phyloP scores from a whole-genome alignment of 2,113 vertebrate species.

The Grammomys dolichurus region DNA sequence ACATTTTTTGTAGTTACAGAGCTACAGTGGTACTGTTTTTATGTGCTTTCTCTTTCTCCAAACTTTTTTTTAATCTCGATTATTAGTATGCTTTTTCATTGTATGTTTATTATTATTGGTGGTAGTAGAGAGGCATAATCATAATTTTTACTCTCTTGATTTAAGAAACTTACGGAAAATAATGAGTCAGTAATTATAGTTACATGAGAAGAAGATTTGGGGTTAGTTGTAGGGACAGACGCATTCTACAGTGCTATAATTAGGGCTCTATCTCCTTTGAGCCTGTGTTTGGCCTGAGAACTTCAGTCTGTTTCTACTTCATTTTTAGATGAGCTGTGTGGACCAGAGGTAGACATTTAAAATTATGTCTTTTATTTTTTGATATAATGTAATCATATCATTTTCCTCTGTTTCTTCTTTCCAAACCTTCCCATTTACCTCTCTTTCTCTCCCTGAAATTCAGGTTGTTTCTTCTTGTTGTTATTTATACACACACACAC shows the following conservation, averaged over 20 bases:
- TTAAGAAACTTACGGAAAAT: not conserved
- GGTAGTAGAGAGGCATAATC: not conserved
- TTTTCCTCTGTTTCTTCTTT: no score
- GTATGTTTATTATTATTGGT: not conserved
- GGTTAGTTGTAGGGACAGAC: not conserved
- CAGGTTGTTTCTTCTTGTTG: not conserved
- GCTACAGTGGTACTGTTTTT: not conserved
- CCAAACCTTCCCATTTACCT: not conserved
- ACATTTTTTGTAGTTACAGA: not conserved
- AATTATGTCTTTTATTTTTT: not conserved
- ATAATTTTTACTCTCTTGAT: not conserved
- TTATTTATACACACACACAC: not conserved
- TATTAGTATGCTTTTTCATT: not conserved
- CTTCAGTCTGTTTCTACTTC: not conserved
- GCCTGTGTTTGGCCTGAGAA: not conserved
- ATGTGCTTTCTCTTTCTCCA: not conserved
- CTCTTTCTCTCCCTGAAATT: not conserved
- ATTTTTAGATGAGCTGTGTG: no score
- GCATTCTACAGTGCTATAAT: not conserved
- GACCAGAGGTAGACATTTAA: not conserved
- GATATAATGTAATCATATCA: not conserved
- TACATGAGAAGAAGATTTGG: no score
- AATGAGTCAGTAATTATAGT: not conserved
- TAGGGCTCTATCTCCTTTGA: not conserved
- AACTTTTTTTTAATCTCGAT: not conserved